Conservation (phyloP, 2,797 vertebrate genomes). For the Pantherophis alleghaniensis region DNA sequence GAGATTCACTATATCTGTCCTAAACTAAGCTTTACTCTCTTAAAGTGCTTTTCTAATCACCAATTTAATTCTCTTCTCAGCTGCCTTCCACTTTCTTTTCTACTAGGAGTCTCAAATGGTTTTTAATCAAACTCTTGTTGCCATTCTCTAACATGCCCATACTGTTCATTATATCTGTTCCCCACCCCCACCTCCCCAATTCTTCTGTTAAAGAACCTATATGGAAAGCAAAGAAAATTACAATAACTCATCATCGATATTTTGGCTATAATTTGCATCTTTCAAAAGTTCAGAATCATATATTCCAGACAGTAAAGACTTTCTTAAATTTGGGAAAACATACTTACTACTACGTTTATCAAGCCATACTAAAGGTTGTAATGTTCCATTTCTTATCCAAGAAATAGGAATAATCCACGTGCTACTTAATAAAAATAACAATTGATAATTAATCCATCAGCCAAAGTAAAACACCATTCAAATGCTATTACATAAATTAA, state of each 20-base stretch:
- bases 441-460: slow-evolving; percentile 34
- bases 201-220: background rate
- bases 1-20: background rate
- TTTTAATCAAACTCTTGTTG: background rate
- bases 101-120: background rate
- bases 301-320: background rate
- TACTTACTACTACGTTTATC: slow-evolving; percentile 75
- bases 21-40: background rate
- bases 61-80: background rate
- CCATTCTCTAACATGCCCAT: background rate
- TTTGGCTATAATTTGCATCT: background rate
- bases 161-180: background rate
- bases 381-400: slow-evolving; percentile 77
- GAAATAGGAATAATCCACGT: slow-evolving; percentile 78
- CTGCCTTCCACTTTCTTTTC: background rate
- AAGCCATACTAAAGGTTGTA: slow-evolving; percentile 73
- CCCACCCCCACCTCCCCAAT: background rate
- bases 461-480: background rate
- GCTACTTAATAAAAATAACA: slow-evolving; percentile 61
- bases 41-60: background rate
- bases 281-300: background rate
- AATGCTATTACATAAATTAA: background rate
- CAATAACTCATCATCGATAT: background rate
- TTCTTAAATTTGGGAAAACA: background rate
- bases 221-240: background rate